Evolutionary conservation across 2,797 vertebrate species (phyloP).

Genomic region (Brotula barbata): DNA sequence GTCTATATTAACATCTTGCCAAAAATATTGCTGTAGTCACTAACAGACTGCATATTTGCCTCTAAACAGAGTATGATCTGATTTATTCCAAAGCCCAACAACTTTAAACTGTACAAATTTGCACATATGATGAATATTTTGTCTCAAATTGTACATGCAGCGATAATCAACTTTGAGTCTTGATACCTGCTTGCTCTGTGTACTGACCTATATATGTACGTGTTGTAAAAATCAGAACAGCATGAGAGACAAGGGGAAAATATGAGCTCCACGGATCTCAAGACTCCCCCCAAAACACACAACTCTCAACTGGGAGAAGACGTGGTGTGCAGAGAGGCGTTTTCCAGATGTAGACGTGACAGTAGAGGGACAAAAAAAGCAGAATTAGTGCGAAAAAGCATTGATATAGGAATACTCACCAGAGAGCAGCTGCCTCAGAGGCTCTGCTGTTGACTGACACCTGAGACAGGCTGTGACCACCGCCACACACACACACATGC

Average conservation of each 20-base stretch:
- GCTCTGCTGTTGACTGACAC: conserved; percentile 67
- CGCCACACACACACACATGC: conserved; percentile 23
- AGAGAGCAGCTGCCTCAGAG: conserved; percentile 71
- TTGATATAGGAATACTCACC: conserved; percentile 70
- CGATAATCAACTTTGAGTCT: neutral
- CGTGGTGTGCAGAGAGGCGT: conserved; percentile 16
- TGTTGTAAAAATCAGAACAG: too few species aligned
- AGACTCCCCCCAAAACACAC: too few species aligned
- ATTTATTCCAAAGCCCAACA: neutral
- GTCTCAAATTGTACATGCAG: neutral
- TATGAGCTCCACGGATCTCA: too few species aligned
- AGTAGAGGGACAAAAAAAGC: conserved; percentile 27
- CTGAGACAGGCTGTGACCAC: conserved; percentile 63
- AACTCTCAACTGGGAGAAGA: too few species aligned
- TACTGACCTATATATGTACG: too few species aligned
- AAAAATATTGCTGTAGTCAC: conserved; percentile 54
- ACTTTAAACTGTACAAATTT: neutral
- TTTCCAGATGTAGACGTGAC: conserved; percentile 22
- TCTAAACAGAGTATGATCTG: conserved; percentile 11
- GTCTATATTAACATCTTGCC: conserved; percentile 55
- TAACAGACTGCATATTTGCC: conserved; percentile 15
- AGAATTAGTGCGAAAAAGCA: conserved; percentile 21
- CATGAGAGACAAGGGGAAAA: too few species aligned
- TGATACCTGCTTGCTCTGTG: too few species aligned
- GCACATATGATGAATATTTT: neutral